Base-by-base conservation (phyloP, 2,113 vertebrate species). In the Zingel zingel region DNA sequence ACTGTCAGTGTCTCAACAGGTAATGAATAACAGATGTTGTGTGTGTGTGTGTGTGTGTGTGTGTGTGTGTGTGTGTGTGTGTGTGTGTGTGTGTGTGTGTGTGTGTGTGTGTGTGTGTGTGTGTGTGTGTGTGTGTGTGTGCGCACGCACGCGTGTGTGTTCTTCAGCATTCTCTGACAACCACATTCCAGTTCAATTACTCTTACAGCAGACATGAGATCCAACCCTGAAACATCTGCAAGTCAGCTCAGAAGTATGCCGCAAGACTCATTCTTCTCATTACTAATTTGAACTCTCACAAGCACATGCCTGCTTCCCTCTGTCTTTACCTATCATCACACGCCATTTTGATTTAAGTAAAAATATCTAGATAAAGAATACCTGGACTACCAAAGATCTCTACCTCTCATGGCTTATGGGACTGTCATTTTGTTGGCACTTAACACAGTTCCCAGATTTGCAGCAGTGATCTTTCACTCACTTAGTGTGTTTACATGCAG, bases 171-270 rank as follows among this genome's bases (percentile, higher is more conserved):
- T 77, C 62, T 62, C n/a, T 65, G 71, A 82, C 57, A 4, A 47
- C 77, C n/a, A 21, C 89, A 89, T 92, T 91, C 91, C 89, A 83
- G 12, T 64, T 66, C 21, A 72, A 90, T 84, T 21, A 63, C 50
- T 68, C 48, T 62, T 54, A 67, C 56, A 4, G 59, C 62, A 72
- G 51, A 77, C 16, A 12, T 5, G 47, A 53, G 14, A 65, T 65
- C 11, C 54, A 66, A 36, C 65, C 84, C 47, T 8, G 6, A 81
- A 79, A 89, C 83, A 82, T 84, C 74, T 89, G 88, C 45, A 63
- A 36, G 66, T 85, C 77, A 84, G 71, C 63, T 72, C 27, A n/a
- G 47, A 89, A 56, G 58, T 21, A 88, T 66, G 74, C 43, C 16
- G 76, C 21, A n/a, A 6, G 16, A 48, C 47, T 82, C 23, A 47